Evolutionary conservation across 2,888 invertebrate species (phyloP), one percentile per base, ranked within the genome.

Genomic region (Cryptophagus acutangulus): DNA sequence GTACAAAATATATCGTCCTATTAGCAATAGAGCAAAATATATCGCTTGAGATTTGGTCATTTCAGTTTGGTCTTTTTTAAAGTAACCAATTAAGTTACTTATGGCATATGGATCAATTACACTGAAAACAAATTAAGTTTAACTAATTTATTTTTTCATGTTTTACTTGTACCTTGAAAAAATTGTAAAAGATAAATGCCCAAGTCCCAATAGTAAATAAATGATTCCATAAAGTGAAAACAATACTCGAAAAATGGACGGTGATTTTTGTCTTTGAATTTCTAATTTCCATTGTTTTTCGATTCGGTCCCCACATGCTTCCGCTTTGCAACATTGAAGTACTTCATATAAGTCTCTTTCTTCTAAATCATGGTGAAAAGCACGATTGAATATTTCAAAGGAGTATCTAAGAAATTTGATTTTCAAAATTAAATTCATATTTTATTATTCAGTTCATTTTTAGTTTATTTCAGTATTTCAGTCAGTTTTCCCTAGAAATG

Each of bases 11-110:
- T 85, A 84, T 49, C 82, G 80, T 8, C 81, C 57, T 17, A 87
- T 77, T 13, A 89, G 79, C 2, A 79, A 81, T 0, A 71, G 76
- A 1, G 87, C 87, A 63, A 84, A 87, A 35, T 82, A 65, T n/a
- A n/a, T n/a, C n/a, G 86, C 84, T 8, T 78, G 67, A 1, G 71
- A 55, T 16, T 69, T 59, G 1, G 69, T 62, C 2, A 78, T 66
- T 0, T 72, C 69, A 1, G 62, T 70, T 50, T 65, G 59, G 44
- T 65, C 61, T 24, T 77, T 75, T 0, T 74, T 75, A 59, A 84
- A 84, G 50, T 78, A 82, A 1, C 74, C 72, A 10, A 84, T 78
- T 9, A 84, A 62, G 1, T 74, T 74, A 43, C 81, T 82, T 2
- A 84, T 67, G 46, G 79, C 79, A 47, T 78, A 55, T 1, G 83